phyloP scores from a whole-genome alignment of 2,113 vertebrate genomes.

The Petroica traversi region DNA sequence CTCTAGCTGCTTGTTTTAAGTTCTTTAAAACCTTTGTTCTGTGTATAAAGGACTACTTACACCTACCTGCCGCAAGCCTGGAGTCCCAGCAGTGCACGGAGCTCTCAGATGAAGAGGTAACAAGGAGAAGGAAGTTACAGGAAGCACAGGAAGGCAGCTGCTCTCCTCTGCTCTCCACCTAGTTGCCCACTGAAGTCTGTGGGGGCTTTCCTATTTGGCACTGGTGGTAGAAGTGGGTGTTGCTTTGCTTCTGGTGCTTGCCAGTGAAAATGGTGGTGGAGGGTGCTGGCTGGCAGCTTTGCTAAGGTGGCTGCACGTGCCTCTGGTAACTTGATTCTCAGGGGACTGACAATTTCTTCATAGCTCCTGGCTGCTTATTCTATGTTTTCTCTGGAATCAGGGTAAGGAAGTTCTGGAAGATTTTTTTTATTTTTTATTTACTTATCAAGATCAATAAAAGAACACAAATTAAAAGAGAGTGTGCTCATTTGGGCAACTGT shows the following conservation, averaged over 20 bases:
- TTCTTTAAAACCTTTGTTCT: constrained; percentile 75
- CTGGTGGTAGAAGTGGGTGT: background rate
- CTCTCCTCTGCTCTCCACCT: background rate
- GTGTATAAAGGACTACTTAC: constrained; percentile 86
- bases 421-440: background rate
- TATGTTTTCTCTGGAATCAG: background rate
- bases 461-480: background rate
- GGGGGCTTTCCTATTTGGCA: background rate
- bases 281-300: constrained; percentile 14
- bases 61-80: constrained; percentile 81
- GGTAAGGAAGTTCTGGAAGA: background rate
- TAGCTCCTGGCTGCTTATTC: background rate
- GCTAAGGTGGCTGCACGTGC: background rate
- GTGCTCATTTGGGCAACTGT: background rate
- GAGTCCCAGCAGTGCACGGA: constrained; percentile 68
- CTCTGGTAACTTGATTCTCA: background rate
- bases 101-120: constrained; percentile 83
- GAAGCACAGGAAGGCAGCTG: background rate
- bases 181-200: background rate
- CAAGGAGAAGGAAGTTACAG: background rate
- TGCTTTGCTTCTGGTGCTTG: constrained; percentile 40
- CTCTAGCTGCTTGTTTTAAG: background rate
- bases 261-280: background rate
- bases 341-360: background rate
- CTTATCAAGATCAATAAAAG: background rate